A percentile compares a stretch with the other conserved stretches of the same genome.
Evolutionary conservation across 2,113 vertebrate genomes (phyloP).

Genomic region (Mormyrus lacerda): DNA sequence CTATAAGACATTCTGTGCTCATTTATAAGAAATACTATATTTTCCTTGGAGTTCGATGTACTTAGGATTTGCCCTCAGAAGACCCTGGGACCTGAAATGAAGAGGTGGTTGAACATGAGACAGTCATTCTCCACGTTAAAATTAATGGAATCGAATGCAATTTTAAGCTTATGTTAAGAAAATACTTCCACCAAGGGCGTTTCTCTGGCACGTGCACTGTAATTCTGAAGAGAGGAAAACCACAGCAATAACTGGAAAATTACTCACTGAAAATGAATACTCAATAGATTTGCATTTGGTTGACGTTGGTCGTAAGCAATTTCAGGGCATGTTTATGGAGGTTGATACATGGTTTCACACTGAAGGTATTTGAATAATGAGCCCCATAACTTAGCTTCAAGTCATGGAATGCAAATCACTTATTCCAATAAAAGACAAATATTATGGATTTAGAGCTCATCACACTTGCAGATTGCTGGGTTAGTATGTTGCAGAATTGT

Average conservation of each 20-base stretch:
- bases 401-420: slow-evolving; percentile 12
- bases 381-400: background rate
- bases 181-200: background rate
- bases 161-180: slow-evolving; percentile 4
- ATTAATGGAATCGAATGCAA: background rate
- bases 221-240: background rate
- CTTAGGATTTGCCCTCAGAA: background rate
- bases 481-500: background rate
- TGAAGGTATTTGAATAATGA: background rate
- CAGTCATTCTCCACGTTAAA: background rate
- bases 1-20: background rate
- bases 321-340: background rate
- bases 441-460: background rate
- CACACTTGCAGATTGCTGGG: background rate
- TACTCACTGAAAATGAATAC: background rate
- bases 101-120: background rate
- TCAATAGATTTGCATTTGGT: background rate
- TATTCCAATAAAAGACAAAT: background rate
- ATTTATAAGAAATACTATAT: background rate
- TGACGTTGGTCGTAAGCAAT: background rate
- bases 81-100: background rate
- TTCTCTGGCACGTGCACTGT: background rate
- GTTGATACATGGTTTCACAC: background rate
- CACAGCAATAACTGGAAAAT: background rate
- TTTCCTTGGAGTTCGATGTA: background rate